Conservation (phyloP, 2,113 vertebrate species). For the Cettia cetti region DNA sequence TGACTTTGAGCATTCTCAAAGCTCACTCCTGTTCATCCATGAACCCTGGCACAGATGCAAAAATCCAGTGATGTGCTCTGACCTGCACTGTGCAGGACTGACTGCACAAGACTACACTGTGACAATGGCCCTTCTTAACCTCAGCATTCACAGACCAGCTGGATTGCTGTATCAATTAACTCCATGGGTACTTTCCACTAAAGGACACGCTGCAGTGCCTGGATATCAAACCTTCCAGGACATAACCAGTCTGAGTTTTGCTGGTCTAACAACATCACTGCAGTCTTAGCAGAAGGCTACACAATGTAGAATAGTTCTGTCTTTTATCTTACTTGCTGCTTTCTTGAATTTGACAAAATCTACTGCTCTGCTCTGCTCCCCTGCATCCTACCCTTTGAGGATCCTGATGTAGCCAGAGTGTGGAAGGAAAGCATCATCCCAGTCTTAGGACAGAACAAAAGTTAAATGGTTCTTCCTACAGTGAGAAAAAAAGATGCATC, state of each 20-base stretch:
- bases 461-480: not conserved
- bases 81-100: not conserved
- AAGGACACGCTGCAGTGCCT: not conserved
- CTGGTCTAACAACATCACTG: not conserved
- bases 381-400: not conserved
- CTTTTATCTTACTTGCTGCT: not conserved
- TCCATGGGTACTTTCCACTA: not conserved
- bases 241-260: not conserved
- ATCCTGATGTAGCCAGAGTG: not conserved
- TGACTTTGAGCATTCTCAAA: not conserved
- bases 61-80: not conserved
- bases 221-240: not conserved
- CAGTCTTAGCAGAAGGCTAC: not conserved
- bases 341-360: not conserved
- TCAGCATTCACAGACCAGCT: not conserved
- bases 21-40: not conserved
- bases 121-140: not conserved
- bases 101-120: not conserved
- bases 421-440: not conserved
- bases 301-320: not conserved
- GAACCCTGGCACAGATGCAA: not conserved
- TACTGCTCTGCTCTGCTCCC: not conserved
- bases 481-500: not conserved
- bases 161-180: not conserved
- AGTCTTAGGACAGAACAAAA: not conserved